Conservation (phyloP, 2,797 vertebrate genomes). For the Anableps anableps region DNA sequence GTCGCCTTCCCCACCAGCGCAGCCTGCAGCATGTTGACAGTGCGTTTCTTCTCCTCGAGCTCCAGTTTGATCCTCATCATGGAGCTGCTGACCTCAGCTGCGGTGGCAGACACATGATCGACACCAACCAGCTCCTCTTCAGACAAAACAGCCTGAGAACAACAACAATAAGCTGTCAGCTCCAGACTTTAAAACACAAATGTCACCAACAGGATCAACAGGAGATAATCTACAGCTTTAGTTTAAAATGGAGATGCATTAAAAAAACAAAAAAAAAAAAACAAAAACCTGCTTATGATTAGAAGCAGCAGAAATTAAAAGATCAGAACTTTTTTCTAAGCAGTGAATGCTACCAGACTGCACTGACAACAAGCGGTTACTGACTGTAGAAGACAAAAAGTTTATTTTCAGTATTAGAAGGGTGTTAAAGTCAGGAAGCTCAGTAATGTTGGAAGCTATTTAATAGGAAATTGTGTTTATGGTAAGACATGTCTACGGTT, state of each 20-base stretch:
- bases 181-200: neutral
- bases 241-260: neutral
- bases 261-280: too few species aligned
- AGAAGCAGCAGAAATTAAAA: neutral
- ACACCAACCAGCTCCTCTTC: constrained; percentile 85
- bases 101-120: constrained; percentile 85
- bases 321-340: neutral
- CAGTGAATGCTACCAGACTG: neutral
- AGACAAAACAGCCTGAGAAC: constrained; percentile 74
- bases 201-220: neutral
- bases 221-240: neutral
- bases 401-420: neutral
- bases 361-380: too few species aligned
- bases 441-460: neutral
- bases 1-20: constrained; percentile 83
- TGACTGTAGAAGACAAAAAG: neutral
- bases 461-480: neutral
- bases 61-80: constrained; percentile 90
- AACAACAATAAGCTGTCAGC: neutral
- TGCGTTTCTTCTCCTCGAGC: constrained; percentile 91
- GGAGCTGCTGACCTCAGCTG: constrained; percentile 83
- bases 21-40: constrained; percentile 86
- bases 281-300: neutral
- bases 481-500: neutral
- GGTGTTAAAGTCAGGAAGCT: neutral